Percentiles rank a stretch among this genome's conserved stretches.
Evolutionary conservation across 1,140 invertebrate genomes (phyloP).

Genomic region (Microplitis mediator): DNA sequence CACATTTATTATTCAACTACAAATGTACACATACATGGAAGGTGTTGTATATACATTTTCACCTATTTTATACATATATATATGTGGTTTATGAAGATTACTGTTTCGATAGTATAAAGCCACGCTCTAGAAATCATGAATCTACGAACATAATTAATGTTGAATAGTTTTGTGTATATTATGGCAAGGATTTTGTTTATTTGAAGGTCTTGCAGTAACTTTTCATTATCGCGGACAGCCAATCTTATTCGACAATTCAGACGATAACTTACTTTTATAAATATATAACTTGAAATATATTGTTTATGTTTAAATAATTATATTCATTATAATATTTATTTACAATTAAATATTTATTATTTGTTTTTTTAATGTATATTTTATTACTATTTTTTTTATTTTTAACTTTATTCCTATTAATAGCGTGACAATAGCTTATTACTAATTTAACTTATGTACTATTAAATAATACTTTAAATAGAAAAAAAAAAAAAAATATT

Average conservation of each 20-base stretch:
- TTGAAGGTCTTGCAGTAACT: conserved; percentile 12
- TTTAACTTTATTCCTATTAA: too few species aligned
- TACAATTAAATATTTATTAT: too few species aligned
- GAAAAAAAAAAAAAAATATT: too few species aligned
- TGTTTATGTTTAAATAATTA: too few species aligned
- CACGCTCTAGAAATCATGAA: conserved; percentile 5
- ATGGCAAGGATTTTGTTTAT: conserved; percentile 1
- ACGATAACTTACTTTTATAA: too few species aligned
- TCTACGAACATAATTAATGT: background rate
- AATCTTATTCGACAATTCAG: conserved; percentile 1
- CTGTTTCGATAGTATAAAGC: background rate
- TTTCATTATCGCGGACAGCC: conserved; percentile 5
- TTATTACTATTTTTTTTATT: too few species aligned
- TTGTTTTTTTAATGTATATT: too few species aligned
- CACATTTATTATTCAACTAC: conserved; percentile 18
- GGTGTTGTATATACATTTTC: background rate
- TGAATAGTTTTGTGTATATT: background rate
- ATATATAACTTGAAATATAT: too few species aligned
- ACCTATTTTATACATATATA: background rate
- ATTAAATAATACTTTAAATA: too few species aligned
- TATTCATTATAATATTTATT: too few species aligned
- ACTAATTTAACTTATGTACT: too few species aligned
- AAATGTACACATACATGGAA: conserved; percentile 1
- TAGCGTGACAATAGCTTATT: too few species aligned
- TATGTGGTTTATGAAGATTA: background rate